Percentiles rank a stretch among this genome's conserved stretches.
phyloP scores from a whole-genome alignment of 1,140 invertebrate genomes.

The Pentalonia nigronervosa region DNA sequence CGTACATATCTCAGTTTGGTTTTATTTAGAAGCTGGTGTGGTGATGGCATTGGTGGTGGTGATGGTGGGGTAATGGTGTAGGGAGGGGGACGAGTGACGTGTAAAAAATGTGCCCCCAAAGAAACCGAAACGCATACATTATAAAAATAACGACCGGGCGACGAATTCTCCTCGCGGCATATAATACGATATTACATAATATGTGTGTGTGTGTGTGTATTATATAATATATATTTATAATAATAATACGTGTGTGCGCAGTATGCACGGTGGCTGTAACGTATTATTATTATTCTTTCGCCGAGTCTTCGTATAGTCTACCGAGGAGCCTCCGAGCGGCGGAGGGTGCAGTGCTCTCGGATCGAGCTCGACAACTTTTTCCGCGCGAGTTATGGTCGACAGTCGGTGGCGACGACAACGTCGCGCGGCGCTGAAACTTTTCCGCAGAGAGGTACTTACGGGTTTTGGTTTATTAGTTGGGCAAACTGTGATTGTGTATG shows the following conservation, averaged over 20 bases:
- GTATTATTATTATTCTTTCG: background rate
- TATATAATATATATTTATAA: background rate
- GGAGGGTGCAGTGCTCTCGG: background rate
- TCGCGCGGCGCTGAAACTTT: slow-evolving; percentile 14
- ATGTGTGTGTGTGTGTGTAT: background rate
- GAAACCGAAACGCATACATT: background rate
- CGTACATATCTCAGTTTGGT: background rate
- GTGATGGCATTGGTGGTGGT: background rate
- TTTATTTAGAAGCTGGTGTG: background rate
- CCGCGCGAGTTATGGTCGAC: slow-evolving; percentile 21
- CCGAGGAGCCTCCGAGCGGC: background rate
- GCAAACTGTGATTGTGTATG: slow-evolving; percentile 37
- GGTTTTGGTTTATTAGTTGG: slow-evolving; percentile 53
- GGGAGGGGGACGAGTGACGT: background rate
- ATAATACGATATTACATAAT: slow-evolving; percentile 3
- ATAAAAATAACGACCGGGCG: slow-evolving; percentile 22
- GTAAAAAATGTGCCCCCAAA: slow-evolving; percentile 22
- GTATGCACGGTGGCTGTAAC: background rate
- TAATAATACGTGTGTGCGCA: background rate
- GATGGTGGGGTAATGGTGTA: no score
- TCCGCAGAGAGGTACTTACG: slow-evolving; percentile 42
- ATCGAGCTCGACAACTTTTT: background rate
- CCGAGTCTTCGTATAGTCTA: background rate
- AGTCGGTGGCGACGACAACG: slow-evolving; percentile 30
- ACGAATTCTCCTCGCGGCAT: background rate